phyloP scores from a whole-genome alignment of 2,113 vertebrate species.

The Macquaria ambigua region DNA sequence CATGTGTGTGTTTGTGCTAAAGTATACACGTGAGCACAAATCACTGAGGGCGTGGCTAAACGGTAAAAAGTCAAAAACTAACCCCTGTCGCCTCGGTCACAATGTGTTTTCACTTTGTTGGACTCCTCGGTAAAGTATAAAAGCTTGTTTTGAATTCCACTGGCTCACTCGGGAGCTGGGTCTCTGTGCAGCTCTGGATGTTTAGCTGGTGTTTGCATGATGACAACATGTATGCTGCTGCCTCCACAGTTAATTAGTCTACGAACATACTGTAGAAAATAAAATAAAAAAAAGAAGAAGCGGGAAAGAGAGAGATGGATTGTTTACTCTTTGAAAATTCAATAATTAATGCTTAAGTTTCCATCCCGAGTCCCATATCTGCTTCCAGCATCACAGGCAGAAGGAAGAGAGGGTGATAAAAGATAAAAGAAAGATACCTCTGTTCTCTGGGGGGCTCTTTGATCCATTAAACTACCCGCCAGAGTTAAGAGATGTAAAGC shows the following conservation, averaged over 20 bases:
- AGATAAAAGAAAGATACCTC: constrained; percentile 39
- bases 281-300: not conserved
- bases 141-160: constrained; percentile 28
- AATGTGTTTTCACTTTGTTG: not conserved
- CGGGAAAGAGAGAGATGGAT: not conserved
- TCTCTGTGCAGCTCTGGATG: constrained; percentile 1
- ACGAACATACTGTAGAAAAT: not conserved
- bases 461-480: constrained; percentile 29
- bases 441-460: constrained; percentile 30
- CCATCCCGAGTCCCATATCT: constrained; percentile 32
- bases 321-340: constrained; percentile 54
- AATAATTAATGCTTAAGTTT: constrained; percentile 64
- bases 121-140: not conserved
- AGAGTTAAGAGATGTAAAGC: constrained; percentile 34
- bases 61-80: not conserved
- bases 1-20: not conserved
- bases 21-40: not conserved
- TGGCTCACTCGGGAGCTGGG: not conserved
- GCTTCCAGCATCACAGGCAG: constrained; percentile 34
- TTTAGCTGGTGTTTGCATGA: constrained; percentile 31
- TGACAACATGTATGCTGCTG: constrained; percentile 7
- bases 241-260: constrained; percentile 30
- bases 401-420: constrained; percentile 24
- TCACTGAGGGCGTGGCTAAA: not conserved
- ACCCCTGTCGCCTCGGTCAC: not conserved